Evolutionary conservation across 30 jellyfish, hydroid and myxozoan species (phyloP), one percentile per base, ranked within the genome.

Genomic region (Aurelia coerulea): DNA sequence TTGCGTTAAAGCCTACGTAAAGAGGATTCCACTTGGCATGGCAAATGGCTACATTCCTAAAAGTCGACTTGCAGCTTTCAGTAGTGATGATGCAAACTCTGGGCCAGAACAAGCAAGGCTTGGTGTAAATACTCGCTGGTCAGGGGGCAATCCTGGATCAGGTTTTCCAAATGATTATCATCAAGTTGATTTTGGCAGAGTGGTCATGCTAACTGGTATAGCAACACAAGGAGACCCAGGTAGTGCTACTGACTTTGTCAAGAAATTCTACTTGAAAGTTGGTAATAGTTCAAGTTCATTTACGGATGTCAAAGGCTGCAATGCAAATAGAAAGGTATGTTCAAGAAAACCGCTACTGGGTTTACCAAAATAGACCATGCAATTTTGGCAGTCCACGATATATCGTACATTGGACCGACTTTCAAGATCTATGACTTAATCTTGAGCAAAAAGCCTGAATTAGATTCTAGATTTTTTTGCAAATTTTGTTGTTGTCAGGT

Each of bases 11-110:
- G 53, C 12, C 53, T 3, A 50, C 46, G 8, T 51, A 51, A 23
- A 74, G 71, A 76, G 87, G 34, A 39, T 76, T 31, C 87, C 87
- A 23, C 87, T 76, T 76, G 87, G 87, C 17, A 60, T 76, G 87
- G 62, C 23, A 33, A 76, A 42, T 76, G 87, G 87, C 46, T 76
- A 35, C 41, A 54, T 76, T 15, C n/a, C 35, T 29, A 59, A 15
- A 15, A 35, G 67, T 76, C 87, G 52, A 19, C 59, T 59, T 10
- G 8, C 76, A 8, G 78, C 87, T 37, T 3, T 16, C 3, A 34
- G 19, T 59, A 19, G 4, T 14, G 70, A 49, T 51, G 7, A 73
- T 52, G 15, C 3, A n/a, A 73, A 73, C 10, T 42, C 14, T n/a
- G 51, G 46, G 34, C 72, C 72, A 29, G 60, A 62, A 10, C 73